phyloP scores from a whole-genome alignment of 2,888 invertebrate genomes.

The Drosophila diplacantha region DNA sequence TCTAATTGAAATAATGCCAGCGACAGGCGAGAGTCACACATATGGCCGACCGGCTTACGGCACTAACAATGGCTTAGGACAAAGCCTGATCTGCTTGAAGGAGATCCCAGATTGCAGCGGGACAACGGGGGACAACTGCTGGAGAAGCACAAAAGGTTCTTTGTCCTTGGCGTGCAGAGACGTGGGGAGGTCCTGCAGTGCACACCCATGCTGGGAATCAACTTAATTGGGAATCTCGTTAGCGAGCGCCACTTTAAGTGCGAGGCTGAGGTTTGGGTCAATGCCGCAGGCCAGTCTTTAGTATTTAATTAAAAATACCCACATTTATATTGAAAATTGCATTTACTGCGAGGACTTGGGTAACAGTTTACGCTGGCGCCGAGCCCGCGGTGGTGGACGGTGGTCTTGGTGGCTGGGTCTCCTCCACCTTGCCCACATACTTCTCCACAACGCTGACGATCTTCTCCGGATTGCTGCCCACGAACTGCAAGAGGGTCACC shows the following conservation, averaged over 20 bases:
- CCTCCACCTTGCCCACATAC: constrained; percentile 52
- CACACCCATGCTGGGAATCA: constrained; percentile 15
- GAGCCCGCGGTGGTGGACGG: neutral
- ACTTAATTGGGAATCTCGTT: constrained; percentile 29
- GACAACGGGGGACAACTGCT: neutral
- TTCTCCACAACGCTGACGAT: constrained; percentile 77
- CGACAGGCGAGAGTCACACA: constrained; percentile 33
- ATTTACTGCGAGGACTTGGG: constrained; percentile 1
- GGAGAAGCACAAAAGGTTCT: constrained; percentile 26
- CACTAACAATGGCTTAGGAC: constrained; percentile 30
- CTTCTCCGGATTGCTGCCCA: constrained; percentile 87
- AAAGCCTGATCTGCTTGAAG: constrained; percentile 24
- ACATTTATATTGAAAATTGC: neutral
- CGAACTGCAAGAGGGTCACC: constrained; percentile 83
- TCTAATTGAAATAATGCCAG: constrained; percentile 47
- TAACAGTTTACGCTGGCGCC: neutral
- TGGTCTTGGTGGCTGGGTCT: neutral
- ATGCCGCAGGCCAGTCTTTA: neutral
- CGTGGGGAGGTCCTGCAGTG: constrained; percentile 9
- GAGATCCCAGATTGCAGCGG: constrained; percentile 22
- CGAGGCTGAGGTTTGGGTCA: constrained; percentile 13
- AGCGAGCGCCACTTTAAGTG: constrained; percentile 12
- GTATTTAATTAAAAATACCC: neutral
- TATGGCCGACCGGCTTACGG: constrained; percentile 18
- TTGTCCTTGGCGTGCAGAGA: constrained; percentile 21